phyloP scores from a whole-genome alignment of 1,140 invertebrate genomes.

The Zaprionus africanus region DNA sequence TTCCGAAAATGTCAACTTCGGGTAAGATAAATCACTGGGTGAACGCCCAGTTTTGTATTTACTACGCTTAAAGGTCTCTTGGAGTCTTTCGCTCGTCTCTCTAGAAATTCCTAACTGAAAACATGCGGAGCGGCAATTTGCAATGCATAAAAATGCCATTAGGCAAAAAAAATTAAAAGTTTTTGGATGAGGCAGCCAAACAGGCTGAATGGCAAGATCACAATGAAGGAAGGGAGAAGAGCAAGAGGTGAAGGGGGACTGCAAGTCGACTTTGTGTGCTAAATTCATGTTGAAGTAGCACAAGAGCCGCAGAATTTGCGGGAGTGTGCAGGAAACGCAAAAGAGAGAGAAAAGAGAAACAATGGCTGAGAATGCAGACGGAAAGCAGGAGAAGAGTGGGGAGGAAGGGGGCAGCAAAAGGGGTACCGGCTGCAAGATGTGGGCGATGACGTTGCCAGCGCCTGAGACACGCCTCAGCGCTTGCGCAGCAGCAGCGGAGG shows the following conservation, averaged over 20 bases:
- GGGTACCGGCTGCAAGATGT: not conserved
- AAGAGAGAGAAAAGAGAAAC: conserved; percentile 19
- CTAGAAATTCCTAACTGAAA: conserved; percentile 45
- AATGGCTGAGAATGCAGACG: conserved; percentile 39
- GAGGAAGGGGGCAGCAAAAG: no score
- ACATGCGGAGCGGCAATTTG: conserved; percentile 39
- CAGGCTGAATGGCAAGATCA: conserved; percentile 23
- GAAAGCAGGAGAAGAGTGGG: not conserved
- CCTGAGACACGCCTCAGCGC: conserved; percentile 57
- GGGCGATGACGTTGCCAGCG: conserved; percentile 20
- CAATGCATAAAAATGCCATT: conserved; percentile 60
- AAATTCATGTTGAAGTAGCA: conserved; percentile 59
- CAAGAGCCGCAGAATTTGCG: conserved; percentile 52
- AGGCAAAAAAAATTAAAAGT: conserved; percentile 40
- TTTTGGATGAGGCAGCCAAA: conserved; percentile 34
- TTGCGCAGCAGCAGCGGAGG: conserved; percentile 30
- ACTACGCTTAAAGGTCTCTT: not conserved
- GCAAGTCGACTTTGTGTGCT: conserved; percentile 45
- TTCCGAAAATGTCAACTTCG: conserved; percentile 7
- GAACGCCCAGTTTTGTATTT: conserved; percentile 11
- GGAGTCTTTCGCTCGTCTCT: conserved; percentile 26
- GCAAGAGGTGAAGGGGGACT: not conserved
- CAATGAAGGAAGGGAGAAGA: not conserved
- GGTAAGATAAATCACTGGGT: conserved; percentile 14
- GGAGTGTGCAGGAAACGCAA: conserved; percentile 27